These are phyloP conservation scores for Patella caerulea DNA, from an alignment of 2,888 invertebrate genomes.

Conservation along the genomic window DNA sequence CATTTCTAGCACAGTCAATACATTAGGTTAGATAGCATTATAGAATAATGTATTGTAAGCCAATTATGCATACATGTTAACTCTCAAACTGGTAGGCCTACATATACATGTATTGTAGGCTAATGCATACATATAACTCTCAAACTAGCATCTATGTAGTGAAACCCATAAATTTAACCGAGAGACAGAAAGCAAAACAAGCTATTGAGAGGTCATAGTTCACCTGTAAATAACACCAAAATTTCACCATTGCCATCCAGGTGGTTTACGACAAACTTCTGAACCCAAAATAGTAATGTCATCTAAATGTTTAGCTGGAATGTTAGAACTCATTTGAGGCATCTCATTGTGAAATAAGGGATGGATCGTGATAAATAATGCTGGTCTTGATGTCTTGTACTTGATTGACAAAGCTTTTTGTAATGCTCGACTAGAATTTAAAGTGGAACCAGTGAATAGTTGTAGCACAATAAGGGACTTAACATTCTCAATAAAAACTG, in stretches of 20 bases:
- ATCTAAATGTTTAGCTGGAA: slow-evolving; percentile 61
- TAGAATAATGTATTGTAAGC: no score
- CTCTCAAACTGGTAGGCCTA: no score
- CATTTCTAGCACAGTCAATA: no score
- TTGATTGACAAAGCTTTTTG: slow-evolving; percentile 51
- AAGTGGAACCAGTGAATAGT: slow-evolving; percentile 55
- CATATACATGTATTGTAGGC: no score
- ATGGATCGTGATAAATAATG: slow-evolving; percentile 51
- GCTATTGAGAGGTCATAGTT: no score
- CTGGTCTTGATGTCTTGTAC: slow-evolving; percentile 51
- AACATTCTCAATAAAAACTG: slow-evolving; percentile 57
- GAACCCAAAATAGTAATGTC: slow-evolving; percentile 59
- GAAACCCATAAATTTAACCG: no score
- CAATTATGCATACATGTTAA: no score
- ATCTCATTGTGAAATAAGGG: slow-evolving; percentile 53
- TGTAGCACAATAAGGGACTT: slow-evolving; percentile 54
- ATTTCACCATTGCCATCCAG: slow-evolving; percentile 25
- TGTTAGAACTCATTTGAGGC: slow-evolving; percentile 36
- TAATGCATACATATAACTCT: no score
- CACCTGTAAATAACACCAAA: no score
- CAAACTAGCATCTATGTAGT: no score
- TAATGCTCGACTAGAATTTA: slow-evolving; percentile 56
- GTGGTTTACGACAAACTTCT: slow-evolving; percentile 47
- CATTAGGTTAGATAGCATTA: no score
- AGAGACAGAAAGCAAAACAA: no score